A percentile compares a stretch with the other conserved stretches of the same genome.
Evolutionary conservation across 2,113 vertebrate genomes (phyloP).

Genomic region (Sterrhoptilus dennistouni): DNA sequence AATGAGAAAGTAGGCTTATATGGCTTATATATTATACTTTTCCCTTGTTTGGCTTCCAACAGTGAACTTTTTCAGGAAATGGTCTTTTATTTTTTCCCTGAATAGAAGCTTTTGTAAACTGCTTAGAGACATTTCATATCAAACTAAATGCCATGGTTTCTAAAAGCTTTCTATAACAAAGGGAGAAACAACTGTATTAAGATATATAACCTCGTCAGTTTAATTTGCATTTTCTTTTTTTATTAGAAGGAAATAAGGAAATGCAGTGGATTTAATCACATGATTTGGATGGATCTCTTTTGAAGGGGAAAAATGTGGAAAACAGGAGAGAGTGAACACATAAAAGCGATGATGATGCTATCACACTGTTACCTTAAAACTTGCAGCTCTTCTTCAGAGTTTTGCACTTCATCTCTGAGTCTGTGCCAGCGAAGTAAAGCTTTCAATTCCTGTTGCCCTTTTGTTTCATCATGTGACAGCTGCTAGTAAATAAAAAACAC

Average conservation of each 20-base stretch:
- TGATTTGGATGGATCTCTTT: neutral
- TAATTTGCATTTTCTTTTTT: neutral
- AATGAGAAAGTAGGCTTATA: neutral
- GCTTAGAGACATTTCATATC: conserved; percentile 23
- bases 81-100: neutral
- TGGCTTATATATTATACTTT: neutral
- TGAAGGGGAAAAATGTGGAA: neutral
- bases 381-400: conserved; percentile 88
- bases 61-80: conserved; percentile 40
- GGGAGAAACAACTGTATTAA: conserved; percentile 5
- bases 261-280: neutral
- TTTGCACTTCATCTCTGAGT: conserved; percentile 88
- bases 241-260: conserved; percentile 48
- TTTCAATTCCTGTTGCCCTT: conserved; percentile 83
- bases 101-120: conserved; percentile 31
- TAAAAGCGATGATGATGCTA: neutral
- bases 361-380: conserved; percentile 84
- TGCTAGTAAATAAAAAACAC: conserved; percentile 51
- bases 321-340: neutral
- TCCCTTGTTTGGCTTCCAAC: conserved; percentile 16
- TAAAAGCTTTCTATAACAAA: conserved; percentile 6
- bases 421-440: conserved; percentile 86
- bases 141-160: neutral
- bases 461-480: conserved; percentile 75
- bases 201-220: neutral